Evolutionary conservation across 1,140 invertebrate genomes (phyloP).

Genomic region (Tetramorium alpestre): DNA sequence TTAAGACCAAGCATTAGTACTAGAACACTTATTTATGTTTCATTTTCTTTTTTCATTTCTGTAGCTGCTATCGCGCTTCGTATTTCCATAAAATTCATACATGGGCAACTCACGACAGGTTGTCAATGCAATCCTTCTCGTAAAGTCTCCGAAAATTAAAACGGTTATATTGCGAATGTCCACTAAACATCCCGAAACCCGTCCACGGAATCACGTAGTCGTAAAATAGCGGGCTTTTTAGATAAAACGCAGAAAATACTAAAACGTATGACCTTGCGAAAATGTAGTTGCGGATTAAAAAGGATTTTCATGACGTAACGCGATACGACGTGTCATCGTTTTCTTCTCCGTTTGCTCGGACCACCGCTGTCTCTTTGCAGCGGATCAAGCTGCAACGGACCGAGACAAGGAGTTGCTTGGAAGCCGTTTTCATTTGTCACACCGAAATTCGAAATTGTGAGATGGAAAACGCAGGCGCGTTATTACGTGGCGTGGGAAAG

Average conservation of each 20-base stretch:
- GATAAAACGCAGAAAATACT: background rate
- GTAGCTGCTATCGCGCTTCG: background rate
- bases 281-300: background rate
- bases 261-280: background rate
- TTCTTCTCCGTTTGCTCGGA: background rate
- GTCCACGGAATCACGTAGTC: background rate
- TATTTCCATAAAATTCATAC: slow-evolving; percentile 3
- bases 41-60: background rate
- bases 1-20: background rate
- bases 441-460: slow-evolving; percentile 11
- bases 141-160: slow-evolving; percentile 13
- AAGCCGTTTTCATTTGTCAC: slow-evolving; percentile 36
- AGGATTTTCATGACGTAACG: background rate
- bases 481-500: background rate
- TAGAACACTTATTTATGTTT: background rate
- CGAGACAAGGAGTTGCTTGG: slow-evolving; percentile 7
- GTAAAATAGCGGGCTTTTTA: background rate
- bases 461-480: slow-evolving; percentile 1
- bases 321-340: slow-evolving; percentile 15
- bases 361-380: background rate
- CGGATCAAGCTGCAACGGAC: slow-evolving; percentile 5
- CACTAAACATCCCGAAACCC: background rate
- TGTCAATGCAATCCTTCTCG: background rate
- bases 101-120: background rate
- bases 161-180: background rate